Conservation (phyloP, 2,113 vertebrate genomes). For the Fregetta grallaria region DNA sequence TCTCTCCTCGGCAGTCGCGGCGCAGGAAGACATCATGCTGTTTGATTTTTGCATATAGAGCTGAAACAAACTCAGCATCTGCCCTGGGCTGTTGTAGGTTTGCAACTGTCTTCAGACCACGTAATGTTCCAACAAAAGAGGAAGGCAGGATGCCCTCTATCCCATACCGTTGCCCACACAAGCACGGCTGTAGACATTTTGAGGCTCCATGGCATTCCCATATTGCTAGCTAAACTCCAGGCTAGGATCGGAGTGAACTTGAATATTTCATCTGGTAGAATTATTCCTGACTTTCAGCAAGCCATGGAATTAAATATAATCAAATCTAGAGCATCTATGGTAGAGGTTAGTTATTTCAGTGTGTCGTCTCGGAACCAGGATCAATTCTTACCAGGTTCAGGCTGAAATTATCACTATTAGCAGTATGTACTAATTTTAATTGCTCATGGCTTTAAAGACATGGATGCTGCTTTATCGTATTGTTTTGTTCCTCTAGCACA, state of each 20-base stretch:
- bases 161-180: accelerated
- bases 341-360: not conserved
- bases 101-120: not conserved
- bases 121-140: not conserved
- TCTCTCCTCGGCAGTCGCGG: not conserved
- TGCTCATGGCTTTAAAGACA: not conserved
- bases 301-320: not conserved
- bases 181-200: not conserved
- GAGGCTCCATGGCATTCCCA: not conserved
- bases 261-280: not conserved
- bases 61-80: not conserved
- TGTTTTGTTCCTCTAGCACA: not conserved
- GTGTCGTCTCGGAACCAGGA: not conserved
- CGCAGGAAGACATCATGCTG: not conserved
- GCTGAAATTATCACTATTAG: not conserved
- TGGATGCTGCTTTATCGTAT: not conserved
- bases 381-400: not conserved
- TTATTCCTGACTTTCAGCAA: not conserved
- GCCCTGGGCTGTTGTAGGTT: not conserved
- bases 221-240: not conserved
- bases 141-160: not conserved
- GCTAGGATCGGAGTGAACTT: not conserved
- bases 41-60: not conserved
- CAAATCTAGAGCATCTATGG: not conserved
- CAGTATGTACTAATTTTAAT: not conserved